Conservation (phyloP, 2,888 invertebrate species). For the Agriotes lineatus region DNA sequence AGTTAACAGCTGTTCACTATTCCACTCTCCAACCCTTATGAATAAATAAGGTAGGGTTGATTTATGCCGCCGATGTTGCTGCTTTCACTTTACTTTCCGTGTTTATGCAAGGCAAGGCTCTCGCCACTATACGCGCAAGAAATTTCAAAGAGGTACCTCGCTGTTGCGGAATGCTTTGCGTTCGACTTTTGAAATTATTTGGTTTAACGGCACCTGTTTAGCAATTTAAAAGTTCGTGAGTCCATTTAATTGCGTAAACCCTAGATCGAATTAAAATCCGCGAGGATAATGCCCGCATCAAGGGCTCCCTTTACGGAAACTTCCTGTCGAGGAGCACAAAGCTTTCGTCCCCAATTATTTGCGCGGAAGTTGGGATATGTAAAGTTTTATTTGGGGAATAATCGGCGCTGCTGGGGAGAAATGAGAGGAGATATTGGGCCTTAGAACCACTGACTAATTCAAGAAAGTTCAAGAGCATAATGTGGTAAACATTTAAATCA, state of each 20-base stretch:
- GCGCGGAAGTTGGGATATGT: conserved; percentile 2
- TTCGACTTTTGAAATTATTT: too few relatives aligned
- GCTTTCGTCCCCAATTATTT: conserved; percentile 7
- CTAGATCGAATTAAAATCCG: too few relatives aligned
- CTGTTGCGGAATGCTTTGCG: too few relatives aligned
- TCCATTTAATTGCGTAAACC: too few relatives aligned
- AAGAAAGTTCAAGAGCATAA: conserved; percentile 19
- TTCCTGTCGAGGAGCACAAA: not conserved
- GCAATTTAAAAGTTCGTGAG: too few relatives aligned
- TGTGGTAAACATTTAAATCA: conserved; percentile 24
- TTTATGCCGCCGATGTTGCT: conserved; percentile 23
- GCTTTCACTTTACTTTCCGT: conserved; percentile 27
- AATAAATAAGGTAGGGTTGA: conserved; percentile 47
- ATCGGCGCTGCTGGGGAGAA: conserved; percentile 1
- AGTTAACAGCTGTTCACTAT: conserved; percentile 51
- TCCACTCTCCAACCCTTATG: conserved; percentile 48
- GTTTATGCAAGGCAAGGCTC: conserved; percentile 20
- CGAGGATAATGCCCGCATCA: not conserved
- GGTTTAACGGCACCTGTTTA: too few relatives aligned
- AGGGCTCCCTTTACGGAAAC: not conserved
- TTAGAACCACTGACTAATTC: conserved; percentile 14
- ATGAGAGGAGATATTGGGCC: conserved; percentile 11
- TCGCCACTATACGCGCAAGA: conserved; percentile 11
- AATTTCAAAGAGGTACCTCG: conserved; percentile 12
- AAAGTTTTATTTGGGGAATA: conserved; percentile 13